A percentile compares a stretch with the other conserved stretches of the same genome.
phyloP scores from a whole-genome alignment of 2,888 invertebrate genomes.

The Cancer borealis region DNA sequence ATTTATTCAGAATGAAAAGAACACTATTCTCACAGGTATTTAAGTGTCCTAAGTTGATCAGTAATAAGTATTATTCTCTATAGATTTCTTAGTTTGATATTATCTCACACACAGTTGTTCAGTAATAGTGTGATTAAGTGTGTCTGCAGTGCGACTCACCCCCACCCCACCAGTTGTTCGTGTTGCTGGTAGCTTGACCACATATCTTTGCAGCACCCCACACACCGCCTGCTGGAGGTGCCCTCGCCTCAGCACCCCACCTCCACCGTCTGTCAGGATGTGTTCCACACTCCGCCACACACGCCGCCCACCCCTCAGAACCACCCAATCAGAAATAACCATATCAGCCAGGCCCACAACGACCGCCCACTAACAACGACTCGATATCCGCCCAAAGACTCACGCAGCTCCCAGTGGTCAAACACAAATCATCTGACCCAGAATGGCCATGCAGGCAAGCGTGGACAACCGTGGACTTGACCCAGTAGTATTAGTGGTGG shows the following conservation, averaged over 20 bases:
- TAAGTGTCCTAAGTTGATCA: background rate
- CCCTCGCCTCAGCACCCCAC: constrained; percentile 69
- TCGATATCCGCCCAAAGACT: constrained; percentile 73
- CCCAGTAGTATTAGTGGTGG: constrained; percentile 60
- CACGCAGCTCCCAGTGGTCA: constrained; percentile 65
- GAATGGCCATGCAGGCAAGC: constrained; percentile 68
- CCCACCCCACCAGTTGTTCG: constrained; percentile 35
- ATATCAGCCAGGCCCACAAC: constrained; percentile 73
- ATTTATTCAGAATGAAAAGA: background rate
- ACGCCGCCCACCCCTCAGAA: constrained; percentile 75
- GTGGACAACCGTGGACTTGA: constrained; percentile 73
- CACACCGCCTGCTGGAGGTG: constrained; percentile 73
- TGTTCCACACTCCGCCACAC: constrained; percentile 74
- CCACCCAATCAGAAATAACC: constrained; percentile 73
- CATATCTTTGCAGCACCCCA: constrained; percentile 73
- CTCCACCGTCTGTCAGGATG: constrained; percentile 69
- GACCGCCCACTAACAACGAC: constrained; percentile 75
- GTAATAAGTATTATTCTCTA: background rate
- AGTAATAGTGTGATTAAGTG: background rate
- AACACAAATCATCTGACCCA: constrained; percentile 68
- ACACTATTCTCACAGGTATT: background rate
- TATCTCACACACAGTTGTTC: background rate
- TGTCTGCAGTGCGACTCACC: background rate
- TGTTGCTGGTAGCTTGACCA: constrained; percentile 63
- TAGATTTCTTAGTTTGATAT: background rate